Conservation (phyloP, 2,797 vertebrate species). For the Sebastes reedi region DNA sequence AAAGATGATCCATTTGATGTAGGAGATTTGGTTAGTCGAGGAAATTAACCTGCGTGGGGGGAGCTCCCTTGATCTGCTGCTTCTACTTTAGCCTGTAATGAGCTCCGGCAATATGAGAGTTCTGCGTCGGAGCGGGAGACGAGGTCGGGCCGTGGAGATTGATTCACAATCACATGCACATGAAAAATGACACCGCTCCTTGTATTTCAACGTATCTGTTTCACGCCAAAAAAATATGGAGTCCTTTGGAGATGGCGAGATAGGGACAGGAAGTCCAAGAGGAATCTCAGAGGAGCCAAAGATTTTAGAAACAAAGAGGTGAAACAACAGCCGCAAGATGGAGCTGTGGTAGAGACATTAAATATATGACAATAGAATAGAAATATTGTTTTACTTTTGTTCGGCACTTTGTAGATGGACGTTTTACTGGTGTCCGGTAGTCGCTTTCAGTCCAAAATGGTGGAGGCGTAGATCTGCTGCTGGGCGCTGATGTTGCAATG, state of each 20-base stretch:
- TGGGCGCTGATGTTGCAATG: too few relatives aligned
- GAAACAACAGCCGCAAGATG: too few relatives aligned
- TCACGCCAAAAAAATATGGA: conserved; percentile 2
- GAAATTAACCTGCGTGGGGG: conserved; percentile 73
- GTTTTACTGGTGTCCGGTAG: too few relatives aligned
- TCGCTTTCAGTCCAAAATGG: too few relatives aligned
- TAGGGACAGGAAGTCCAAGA: conserved; percentile 9
- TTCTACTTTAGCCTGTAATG: conserved; percentile 69
- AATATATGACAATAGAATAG: too few relatives aligned
- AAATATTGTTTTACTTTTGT: too few relatives aligned
- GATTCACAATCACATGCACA: conserved; percentile 10
- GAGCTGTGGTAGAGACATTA: too few relatives aligned
- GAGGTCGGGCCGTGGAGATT: conserved; percentile 31
- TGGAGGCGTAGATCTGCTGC: too few relatives aligned
- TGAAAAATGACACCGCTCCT: conserved; percentile 18
- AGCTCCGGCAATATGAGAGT: conserved; percentile 67
- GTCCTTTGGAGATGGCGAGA: conserved; percentile 27
- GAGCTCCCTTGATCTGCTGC: conserved; percentile 71
- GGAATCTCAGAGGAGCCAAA: conserved; percentile 1
- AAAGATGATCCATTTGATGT: conserved; percentile 79
- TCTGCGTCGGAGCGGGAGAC: conserved; percentile 29
- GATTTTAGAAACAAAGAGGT: too few relatives aligned
- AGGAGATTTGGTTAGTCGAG: conserved; percentile 71
- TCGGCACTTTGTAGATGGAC: too few relatives aligned
- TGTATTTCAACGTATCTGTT: conserved; percentile 26